phyloP scores from a whole-genome alignment of 2,113 vertebrate genomes.

The Puntigrus tetrazona region DNA sequence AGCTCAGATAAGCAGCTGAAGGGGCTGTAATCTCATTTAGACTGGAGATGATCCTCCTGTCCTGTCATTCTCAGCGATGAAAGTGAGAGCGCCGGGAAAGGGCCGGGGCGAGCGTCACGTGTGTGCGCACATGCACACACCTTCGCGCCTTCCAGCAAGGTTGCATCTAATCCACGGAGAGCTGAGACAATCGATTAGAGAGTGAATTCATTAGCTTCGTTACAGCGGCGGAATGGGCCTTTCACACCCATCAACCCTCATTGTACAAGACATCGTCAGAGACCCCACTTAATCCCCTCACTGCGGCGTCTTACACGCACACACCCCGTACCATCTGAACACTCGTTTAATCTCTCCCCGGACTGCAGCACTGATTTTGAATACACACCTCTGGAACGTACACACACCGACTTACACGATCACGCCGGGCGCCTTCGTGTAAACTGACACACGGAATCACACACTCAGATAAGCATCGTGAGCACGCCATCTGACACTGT shows the following conservation, averaged over 20 bases:
- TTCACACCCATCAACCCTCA: constrained; percentile 79
- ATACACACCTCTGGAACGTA: not conserved
- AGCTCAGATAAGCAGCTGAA: constrained; percentile 98
- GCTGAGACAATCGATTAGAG: constrained; percentile 95
- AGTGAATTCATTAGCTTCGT: constrained; percentile 95
- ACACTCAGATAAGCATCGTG: constrained; percentile 24
- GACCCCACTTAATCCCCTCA: constrained; percentile 75
- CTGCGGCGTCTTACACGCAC: constrained; percentile 61
- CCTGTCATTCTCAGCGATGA: constrained; percentile 81
- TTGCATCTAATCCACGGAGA: constrained; percentile 94
- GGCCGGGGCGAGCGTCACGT: constrained; percentile 72
- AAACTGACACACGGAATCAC: constrained; percentile 26
- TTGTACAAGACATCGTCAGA: constrained; percentile 78
- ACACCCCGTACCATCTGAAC: constrained; percentile 45
- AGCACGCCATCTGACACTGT: constrained; percentile 23
- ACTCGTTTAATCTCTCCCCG: constrained; percentile 40
- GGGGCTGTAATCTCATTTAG: constrained; percentile 99
- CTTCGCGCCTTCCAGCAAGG: constrained; percentile 88
- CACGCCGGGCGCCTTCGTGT: not conserved
- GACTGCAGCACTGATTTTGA: constrained; percentile 16
- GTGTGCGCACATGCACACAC: constrained; percentile 60
- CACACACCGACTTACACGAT: constrained; percentile 17
- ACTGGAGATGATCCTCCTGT: constrained; percentile 97
- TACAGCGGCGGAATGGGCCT: constrained; percentile 80
- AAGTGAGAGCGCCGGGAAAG: constrained; percentile 78